Evolutionary conservation across 2,113 vertebrate genomes (phyloP).

Genomic region (Myxocyprinus asiaticus): DNA sequence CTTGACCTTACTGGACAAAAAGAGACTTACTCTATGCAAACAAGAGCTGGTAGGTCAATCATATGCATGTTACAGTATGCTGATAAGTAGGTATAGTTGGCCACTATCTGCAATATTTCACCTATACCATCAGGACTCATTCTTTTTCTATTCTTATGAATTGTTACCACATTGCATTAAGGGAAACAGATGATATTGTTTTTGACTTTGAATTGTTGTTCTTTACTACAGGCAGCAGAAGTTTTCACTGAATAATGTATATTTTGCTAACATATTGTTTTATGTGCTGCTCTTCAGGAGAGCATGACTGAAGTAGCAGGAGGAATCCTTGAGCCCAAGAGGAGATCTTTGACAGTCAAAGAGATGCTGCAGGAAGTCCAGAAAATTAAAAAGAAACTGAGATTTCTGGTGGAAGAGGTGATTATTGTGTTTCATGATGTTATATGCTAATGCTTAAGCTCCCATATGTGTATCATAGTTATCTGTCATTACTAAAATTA

Average conservation of each 20-base stretch:
- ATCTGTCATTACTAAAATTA: neutral
- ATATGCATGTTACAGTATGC: neutral
- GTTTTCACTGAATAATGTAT: neutral
- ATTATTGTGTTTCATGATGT: slow-evolving; percentile 39
- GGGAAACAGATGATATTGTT: no score
- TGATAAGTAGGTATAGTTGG: neutral
- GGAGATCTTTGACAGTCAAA: slow-evolving; percentile 78
- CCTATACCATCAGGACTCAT: no score
- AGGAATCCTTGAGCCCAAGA: slow-evolving; percentile 74
- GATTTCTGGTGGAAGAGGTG: slow-evolving; percentile 91
- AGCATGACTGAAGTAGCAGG: slow-evolving; percentile 78
- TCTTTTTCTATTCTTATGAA: no score
- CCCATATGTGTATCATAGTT: neutral
- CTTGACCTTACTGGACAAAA: slow-evolving; percentile 90
- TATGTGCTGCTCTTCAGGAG: slow-evolving; percentile 74
- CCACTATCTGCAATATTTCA: no score
- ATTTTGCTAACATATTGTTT: neutral
- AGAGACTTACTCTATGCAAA: slow-evolving; percentile 84
- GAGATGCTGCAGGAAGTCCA: slow-evolving; percentile 80
- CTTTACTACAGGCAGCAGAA: no score
- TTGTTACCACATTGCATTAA: no score
- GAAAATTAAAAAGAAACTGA: slow-evolving; percentile 78
- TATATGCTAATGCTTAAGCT: neutral
- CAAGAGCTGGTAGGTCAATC: slow-evolving; percentile 85
- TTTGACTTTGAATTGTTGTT: no score